Conservation (phyloP, 2,888 invertebrate species). For the Drosophila dives region DNA sequence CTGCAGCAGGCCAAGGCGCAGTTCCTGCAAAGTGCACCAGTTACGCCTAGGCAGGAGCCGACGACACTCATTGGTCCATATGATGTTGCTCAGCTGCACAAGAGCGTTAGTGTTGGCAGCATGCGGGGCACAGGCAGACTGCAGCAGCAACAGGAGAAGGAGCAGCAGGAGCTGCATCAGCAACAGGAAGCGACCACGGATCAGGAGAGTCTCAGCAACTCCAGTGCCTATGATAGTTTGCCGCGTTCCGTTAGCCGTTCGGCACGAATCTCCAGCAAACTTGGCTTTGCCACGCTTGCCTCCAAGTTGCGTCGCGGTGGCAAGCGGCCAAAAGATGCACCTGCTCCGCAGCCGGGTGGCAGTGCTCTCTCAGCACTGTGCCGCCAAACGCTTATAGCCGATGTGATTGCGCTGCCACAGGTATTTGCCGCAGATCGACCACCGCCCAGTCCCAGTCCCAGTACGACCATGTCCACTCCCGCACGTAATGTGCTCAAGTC, state of each 20-base stretch:
- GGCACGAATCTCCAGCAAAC: conserved; percentile 83
- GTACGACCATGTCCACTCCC: conserved; percentile 11
- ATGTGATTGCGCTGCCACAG: conserved; percentile 84
- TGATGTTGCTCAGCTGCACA: conserved; percentile 86
- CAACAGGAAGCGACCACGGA: conserved; percentile 71
- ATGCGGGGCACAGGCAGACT: conserved; percentile 83
- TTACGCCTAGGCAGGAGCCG: conserved; percentile 64
- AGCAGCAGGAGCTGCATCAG: conserved; percentile 18
- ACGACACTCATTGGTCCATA: conserved; percentile 84
- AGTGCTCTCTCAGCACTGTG: conserved; percentile 90
- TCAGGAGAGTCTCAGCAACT: conserved; percentile 82
- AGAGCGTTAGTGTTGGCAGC: conserved; percentile 92
- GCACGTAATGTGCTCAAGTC: conserved; percentile 78
- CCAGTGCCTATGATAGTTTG: conserved; percentile 85
- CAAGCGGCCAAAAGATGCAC: conserved; percentile 70
- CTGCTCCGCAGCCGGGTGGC: conserved; percentile 80
- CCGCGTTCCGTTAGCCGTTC: conserved; percentile 84
- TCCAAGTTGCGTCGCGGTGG: conserved; percentile 86
- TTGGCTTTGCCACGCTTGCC: conserved; percentile 87
- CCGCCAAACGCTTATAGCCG: conserved; percentile 90
- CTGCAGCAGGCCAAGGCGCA: conserved; percentile 90
- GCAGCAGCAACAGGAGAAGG: conserved; percentile 8
- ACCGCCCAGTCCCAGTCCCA: conserved; percentile 57
- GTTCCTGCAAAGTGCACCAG: conserved; percentile 86
- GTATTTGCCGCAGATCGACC: conserved; percentile 45